These are phyloP conservation scores for Tricholauxania praeusta DNA, from an alignment of 2,888 invertebrate genomes.

Conservation along the genomic window DNA sequence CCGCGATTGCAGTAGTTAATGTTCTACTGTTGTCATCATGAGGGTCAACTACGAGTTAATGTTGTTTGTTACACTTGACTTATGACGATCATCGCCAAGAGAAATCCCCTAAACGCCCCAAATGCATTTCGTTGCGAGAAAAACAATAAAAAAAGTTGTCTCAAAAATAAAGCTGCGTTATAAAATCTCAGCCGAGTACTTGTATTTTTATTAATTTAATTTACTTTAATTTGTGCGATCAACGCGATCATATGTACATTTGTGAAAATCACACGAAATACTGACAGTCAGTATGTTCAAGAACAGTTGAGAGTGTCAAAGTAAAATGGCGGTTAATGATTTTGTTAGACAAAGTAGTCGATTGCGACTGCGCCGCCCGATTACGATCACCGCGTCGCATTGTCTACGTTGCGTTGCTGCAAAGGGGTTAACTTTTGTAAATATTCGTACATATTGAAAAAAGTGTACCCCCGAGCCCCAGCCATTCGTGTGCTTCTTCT, in stretches of 20 bases:
- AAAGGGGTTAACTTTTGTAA: slow-evolving; percentile 18
- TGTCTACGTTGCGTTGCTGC: background rate
- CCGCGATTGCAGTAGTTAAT: background rate
- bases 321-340: slow-evolving; percentile 29
- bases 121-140: background rate
- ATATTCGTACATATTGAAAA: slow-evolving; percentile 11
- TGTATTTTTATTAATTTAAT: slow-evolving; percentile 39
- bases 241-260: background rate
- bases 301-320: background rate
- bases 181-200: slow-evolving; percentile 21
- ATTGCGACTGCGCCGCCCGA: background rate
- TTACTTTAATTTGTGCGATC: slow-evolving; percentile 37
- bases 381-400: background rate
- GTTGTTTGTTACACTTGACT: slow-evolving; percentile 17
- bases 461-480: background rate
- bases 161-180: slow-evolving; percentile 23
- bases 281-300: background rate
- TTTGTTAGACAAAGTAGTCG: slow-evolving; percentile 19
- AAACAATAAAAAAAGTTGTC: no score
- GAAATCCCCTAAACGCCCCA: slow-evolving; percentile 6
- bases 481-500: background rate
- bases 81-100: background rate
- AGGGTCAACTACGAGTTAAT: slow-evolving; percentile 34
- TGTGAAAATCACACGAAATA: background rate
- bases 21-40: slow-evolving; percentile 8